A percentile compares a stretch with the other conserved stretches of the same genome.
These are phyloP conservation scores for Stylophora pistillata DNA, from an alignment of 64 coral and sea anemone species.

Conservation along the genomic window DNA sequence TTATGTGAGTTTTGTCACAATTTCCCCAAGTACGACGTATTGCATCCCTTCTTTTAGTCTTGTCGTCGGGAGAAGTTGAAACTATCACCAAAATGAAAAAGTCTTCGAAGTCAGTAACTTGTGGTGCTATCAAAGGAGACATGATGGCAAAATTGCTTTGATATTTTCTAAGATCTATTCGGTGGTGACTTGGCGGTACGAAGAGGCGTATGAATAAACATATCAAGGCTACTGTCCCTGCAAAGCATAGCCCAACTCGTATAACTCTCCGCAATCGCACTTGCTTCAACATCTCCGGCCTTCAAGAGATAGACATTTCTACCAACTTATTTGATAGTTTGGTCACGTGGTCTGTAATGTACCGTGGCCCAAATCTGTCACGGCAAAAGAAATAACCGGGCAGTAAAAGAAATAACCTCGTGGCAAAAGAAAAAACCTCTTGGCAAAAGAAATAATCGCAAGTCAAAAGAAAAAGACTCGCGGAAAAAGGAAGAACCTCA, in stretches of 20 bases:
- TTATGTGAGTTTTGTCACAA: not conserved
- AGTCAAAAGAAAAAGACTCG: no score
- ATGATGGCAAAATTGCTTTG: constrained; percentile 47
- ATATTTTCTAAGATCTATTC: constrained; percentile 1
- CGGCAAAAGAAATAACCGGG: no score
- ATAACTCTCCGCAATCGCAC: not conserved
- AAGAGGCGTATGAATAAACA: not conserved
- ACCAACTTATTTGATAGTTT: no score
- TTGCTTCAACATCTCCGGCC: not conserved
- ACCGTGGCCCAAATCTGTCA: no score
- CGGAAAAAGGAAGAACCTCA: not conserved
- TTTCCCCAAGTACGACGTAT: constrained; percentile 71
- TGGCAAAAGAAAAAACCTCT: no score
- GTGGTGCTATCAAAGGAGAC: constrained; percentile 30
- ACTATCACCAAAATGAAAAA: constrained; percentile 68
- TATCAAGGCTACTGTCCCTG: not conserved
- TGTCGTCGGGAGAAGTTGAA: constrained; percentile 62
- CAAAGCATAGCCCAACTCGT: not conserved
- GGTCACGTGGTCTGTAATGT: no score
- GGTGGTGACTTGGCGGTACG: not conserved
- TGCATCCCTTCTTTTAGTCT: constrained; percentile 40
- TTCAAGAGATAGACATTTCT: no score
- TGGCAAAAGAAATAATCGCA: no score
- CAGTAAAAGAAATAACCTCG: no score
- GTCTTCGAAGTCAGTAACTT: not conserved